Conservation (phyloP, 2,888 invertebrate species). For the Thysanoteuthis rhombus region DNA sequence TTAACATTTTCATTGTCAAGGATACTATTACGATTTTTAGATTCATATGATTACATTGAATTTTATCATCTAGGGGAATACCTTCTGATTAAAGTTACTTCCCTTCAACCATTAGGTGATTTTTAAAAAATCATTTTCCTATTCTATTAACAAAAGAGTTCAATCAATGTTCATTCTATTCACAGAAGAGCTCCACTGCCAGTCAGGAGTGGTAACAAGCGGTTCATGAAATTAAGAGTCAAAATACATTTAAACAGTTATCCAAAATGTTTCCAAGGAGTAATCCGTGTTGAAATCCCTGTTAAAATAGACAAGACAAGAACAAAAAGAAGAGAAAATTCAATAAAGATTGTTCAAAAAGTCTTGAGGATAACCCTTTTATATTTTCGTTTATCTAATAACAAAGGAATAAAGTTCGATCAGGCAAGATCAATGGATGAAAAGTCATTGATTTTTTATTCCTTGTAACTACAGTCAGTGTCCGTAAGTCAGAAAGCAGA, state of each 20-base stretch:
- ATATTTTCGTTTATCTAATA: background rate
- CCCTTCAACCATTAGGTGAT: no score
- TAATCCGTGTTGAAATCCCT: background rate
- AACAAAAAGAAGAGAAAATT: background rate
- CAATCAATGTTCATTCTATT: no score
- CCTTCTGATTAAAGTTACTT: no score
- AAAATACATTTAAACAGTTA: no score
- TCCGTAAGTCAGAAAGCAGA: background rate
- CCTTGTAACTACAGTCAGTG: background rate
- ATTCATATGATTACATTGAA: no score
- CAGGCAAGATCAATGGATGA: background rate
- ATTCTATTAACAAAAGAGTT: no score
- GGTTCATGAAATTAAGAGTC: background rate
- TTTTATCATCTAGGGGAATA: no score
- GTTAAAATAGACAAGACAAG: background rate
- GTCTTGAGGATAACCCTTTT: background rate
- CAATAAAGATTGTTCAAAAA: background rate
- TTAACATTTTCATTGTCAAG: background rate
- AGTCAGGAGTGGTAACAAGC: no score
- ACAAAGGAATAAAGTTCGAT: background rate
- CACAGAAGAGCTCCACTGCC: no score
- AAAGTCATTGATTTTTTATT: background rate
- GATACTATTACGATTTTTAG: background rate
- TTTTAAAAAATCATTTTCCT: no score
- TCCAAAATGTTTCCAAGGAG: background rate